These are phyloP conservation scores for Dyspetes luteomarginatus DNA, from an alignment of 2,888 invertebrate species.

Conservation along the genomic window DNA sequence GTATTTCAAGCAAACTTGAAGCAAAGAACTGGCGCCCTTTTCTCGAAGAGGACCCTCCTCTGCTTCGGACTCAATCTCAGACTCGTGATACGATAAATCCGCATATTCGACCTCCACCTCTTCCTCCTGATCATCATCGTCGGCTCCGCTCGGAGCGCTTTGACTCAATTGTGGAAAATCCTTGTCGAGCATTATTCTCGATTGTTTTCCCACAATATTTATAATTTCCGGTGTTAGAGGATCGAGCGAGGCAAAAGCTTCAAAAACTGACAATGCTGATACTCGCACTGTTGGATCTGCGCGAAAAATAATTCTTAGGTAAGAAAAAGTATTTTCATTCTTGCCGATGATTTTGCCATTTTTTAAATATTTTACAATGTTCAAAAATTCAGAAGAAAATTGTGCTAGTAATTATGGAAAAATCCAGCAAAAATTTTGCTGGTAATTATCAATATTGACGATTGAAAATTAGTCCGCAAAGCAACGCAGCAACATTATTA, in stretches of 20 bases:
- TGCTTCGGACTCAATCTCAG: slow-evolving; percentile 51
- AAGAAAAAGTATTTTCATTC: neutral
- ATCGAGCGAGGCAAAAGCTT: slow-evolving; percentile 88
- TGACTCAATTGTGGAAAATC: slow-evolving; percentile 31
- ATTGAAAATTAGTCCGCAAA: too few relatives aligned
- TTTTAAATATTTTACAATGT: neutral
- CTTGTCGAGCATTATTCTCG: slow-evolving; percentile 63
- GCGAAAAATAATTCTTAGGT: neutral
- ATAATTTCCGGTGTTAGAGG: slow-evolving; percentile 88
- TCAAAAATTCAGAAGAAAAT: neutral
- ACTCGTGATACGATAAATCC: slow-evolving; percentile 56
- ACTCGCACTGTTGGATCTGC: slow-evolving; percentile 89
- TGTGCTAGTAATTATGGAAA: too few relatives aligned
- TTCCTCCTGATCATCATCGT: slow-evolving; percentile 64
- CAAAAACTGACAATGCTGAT: slow-evolving; percentile 89
- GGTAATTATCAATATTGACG: slow-evolving; percentile 33
- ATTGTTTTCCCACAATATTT: slow-evolving; percentile 85
- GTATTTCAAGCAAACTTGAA: slow-evolving; percentile 86
- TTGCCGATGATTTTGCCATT: neutral
- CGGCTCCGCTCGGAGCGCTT: slow-evolving; percentile 52
- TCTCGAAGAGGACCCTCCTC: slow-evolving; percentile 40
- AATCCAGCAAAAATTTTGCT: too few relatives aligned
- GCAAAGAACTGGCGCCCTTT: slow-evolving; percentile 81
- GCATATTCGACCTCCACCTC: slow-evolving; percentile 71
- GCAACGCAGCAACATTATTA: too few relatives aligned